A percentile compares a stretch with the other conserved stretches of the same genome.
Evolutionary conservation across 2,888 invertebrate species (phyloP).

Genomic region (Encarsia formosa): DNA sequence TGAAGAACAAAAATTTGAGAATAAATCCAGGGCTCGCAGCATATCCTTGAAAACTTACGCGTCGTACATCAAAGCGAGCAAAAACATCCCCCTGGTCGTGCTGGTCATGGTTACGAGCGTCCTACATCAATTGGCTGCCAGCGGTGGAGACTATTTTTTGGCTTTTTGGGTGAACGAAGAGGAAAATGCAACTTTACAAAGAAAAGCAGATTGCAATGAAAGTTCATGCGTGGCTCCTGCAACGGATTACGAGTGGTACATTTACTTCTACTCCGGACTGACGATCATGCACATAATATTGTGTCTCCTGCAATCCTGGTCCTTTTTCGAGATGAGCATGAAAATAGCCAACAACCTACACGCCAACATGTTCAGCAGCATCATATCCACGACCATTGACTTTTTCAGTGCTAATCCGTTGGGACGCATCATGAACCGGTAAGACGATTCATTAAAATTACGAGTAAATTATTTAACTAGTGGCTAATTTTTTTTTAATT

Average conservation of each 20-base stretch:
- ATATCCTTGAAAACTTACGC: constrained; percentile 31
- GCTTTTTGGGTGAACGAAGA: constrained; percentile 56
- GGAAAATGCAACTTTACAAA: constrained; percentile 40
- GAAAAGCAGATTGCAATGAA: constrained; percentile 8
- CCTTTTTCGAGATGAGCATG: constrained; percentile 66
- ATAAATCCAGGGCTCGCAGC: constrained; percentile 19
- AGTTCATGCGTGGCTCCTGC: neutral
- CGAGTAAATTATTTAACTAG: neutral
- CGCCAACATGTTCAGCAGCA: constrained; percentile 74
- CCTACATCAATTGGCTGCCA: constrained; percentile 39
- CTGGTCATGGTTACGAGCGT: constrained; percentile 32
- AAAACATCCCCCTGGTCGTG: constrained; percentile 33
- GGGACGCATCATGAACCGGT: constrained; percentile 72
- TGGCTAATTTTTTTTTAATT: neutral
- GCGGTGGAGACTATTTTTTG: constrained; percentile 47
- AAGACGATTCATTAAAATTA: neutral
- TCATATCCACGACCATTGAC: constrained; percentile 75
- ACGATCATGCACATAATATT: constrained; percentile 47
- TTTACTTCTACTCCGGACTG: constrained; percentile 55
- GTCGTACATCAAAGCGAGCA: constrained; percentile 40
- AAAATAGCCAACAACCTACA: constrained; percentile 76
- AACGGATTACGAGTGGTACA: constrained; percentile 48
- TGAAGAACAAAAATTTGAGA: too few relatives aligned
- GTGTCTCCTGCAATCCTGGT: constrained; percentile 49
- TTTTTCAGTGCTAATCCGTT: constrained; percentile 87